Percentiles rank a stretch among this genome's conserved stretches.
Conservation (phyloP, 2,113 vertebrate genomes). For the Hemibagrus wyckioides region DNA sequence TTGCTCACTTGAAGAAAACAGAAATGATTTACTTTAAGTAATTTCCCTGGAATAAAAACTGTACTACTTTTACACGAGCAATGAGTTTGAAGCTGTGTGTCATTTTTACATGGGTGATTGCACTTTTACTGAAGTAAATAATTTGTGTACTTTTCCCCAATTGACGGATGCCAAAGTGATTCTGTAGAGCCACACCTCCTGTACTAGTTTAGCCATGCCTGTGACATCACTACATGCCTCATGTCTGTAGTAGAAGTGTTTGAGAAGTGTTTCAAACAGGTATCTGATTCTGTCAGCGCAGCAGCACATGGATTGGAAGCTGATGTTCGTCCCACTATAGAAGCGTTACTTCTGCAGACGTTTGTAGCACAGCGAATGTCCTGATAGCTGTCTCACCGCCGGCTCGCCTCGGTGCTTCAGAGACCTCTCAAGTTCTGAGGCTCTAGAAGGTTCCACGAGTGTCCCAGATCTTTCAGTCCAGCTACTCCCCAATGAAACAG, state of each 20-base stretch:
- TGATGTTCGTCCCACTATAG: neutral
- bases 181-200: neutral
- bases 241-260: neutral
- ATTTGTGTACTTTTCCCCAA: neutral
- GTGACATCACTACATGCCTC: neutral
- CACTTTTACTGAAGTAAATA: neutral
- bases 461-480: slow-evolving; percentile 7
- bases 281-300: neutral
- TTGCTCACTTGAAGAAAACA: no score
- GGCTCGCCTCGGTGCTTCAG: neutral
- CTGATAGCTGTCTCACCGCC: neutral
- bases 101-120: neutral
- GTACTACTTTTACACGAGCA: neutral
- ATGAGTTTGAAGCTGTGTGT: neutral
- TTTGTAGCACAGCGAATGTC: neutral
- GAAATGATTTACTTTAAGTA: neutral
- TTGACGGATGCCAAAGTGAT: neutral
- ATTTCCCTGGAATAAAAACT: neutral
- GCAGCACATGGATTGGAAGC: neutral
- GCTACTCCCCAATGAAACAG: neutral
- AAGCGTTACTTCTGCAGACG: neutral
- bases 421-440: neutral
- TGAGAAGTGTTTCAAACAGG: neutral
- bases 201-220: neutral
- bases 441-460: neutral